phyloP scores from a whole-genome alignment of 1,140 invertebrate species.

The Drosophila quadrilineata region DNA sequence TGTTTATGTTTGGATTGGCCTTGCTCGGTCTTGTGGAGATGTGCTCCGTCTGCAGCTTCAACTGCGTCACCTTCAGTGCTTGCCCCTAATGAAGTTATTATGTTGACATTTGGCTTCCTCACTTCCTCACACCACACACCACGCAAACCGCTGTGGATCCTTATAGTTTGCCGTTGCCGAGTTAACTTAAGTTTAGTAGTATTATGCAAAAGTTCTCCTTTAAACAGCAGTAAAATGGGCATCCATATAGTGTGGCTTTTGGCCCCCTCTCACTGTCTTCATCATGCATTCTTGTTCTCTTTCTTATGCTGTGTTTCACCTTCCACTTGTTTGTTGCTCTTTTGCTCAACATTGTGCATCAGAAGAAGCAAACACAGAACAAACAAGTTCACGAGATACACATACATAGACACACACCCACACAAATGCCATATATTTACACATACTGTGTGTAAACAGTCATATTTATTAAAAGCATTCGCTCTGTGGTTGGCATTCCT shows the following conservation, averaged over 20 bases:
- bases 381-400: conserved; percentile 54
- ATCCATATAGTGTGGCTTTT: neutral
- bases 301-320: neutral
- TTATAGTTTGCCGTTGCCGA: conserved; percentile 40
- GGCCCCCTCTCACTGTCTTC: neutral
- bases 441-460: conserved; percentile 36
- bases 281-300: neutral
- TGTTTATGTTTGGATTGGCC: conserved; percentile 65
- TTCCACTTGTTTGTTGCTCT: conserved; percentile 49
- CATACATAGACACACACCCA: conserved; percentile 19
- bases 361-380: conserved; percentile 56
- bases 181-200: too few relatives aligned
- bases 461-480: conserved; percentile 73
- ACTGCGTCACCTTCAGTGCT: conserved; percentile 16
- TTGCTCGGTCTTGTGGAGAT: conserved; percentile 18
- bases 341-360: conserved; percentile 63
- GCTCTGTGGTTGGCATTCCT: conserved; percentile 49
- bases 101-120: conserved; percentile 73
- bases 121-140: conserved; percentile 31
- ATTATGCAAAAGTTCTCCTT: conserved; percentile 18
- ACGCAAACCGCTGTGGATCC: conserved; percentile 43
- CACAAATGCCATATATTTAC: conserved; percentile 19
- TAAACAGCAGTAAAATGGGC: conserved; percentile 11
- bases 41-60: conserved; percentile 20
- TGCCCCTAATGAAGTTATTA: conserved; percentile 67